Percentiles rank a stretch among this genome's conserved stretches.
Evolutionary conservation across 1,140 invertebrate genomes (phyloP).

Genomic region (Brachionus sp.): DNA sequence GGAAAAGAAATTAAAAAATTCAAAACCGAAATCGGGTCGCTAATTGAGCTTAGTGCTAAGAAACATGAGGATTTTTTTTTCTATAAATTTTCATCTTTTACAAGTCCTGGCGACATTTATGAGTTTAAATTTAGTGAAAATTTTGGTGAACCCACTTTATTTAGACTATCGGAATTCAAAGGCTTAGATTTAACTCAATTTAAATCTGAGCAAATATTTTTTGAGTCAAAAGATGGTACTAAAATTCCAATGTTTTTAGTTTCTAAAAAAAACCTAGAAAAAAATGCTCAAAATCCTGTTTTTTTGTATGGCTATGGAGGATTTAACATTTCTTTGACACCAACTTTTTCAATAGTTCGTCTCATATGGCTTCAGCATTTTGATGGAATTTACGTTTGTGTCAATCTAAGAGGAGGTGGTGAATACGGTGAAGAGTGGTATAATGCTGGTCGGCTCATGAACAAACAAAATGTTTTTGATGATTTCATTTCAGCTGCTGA

Average conservation of each 20-base stretch:
- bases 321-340: conserved; percentile 86
- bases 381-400: conserved; percentile 78
- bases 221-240: conserved; percentile 86
- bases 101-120: conserved; percentile 85
- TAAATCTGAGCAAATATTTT: conserved; percentile 85
- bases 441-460: conserved; percentile 78
- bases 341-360: conserved; percentile 75
- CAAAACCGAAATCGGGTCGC: conserved; percentile 77
- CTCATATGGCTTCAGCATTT: conserved; percentile 86
- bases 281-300: conserved; percentile 71
- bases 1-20: conserved; percentile 65
- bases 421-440: conserved; percentile 98
- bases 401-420: conserved; percentile 92
- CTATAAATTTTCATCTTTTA: conserved; percentile 86
- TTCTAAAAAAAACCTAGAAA: conserved; percentile 54
- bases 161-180: conserved; percentile 76
- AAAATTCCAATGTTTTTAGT: conserved; percentile 92
- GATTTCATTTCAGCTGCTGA: conserved; percentile 90
- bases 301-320: conserved; percentile 95
- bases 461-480: conserved; percentile 96
- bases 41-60: conserved; percentile 77
- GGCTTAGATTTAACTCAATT: conserved; percentile 77
- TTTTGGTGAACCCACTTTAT: conserved; percentile 67
- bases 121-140: conserved; percentile 72
- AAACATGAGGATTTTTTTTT: conserved; percentile 78